Conservation (phyloP, 1,140 invertebrate genomes). For the Pomacea maculata region DNA sequence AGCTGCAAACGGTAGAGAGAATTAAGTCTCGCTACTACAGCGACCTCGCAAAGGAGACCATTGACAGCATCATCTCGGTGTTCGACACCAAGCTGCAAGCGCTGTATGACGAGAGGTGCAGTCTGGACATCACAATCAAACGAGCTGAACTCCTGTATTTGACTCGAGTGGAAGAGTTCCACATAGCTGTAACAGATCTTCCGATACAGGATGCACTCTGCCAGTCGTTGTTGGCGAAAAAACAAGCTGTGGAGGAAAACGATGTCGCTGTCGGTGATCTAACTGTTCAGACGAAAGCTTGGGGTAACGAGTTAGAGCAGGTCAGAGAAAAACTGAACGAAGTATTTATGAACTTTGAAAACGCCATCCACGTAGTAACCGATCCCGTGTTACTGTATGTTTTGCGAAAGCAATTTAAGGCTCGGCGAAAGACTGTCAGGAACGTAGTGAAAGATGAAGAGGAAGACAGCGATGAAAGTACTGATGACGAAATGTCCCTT, state of each 20-base stretch:
- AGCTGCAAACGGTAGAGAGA: not conserved
- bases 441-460: not conserved
- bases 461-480: not conserved
- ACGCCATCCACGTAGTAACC: not conserved
- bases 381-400: not conserved
- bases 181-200: not conserved
- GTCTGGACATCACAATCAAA: conserved; percentile 3
- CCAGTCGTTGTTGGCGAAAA: not conserved
- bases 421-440: not conserved
- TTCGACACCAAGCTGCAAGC: conserved; percentile 2
- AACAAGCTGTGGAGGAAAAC: not conserved
- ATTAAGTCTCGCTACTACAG: not conserved
- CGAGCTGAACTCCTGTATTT: not conserved
- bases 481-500: too few relatives aligned
- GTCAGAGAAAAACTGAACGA: not conserved
- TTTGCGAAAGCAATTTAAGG: not conserved
- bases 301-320: not conserved
- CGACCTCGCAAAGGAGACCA: not conserved
- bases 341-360: not conserved
- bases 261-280: not conserved
- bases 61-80: not conserved
- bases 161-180: not conserved
- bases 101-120: not conserved
- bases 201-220: not conserved
- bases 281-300: not conserved